A percentile compares a stretch with the other conserved stretches of the same genome.
phyloP scores from a whole-genome alignment of 1,140 invertebrate species.

The Drosophila cardini region DNA sequence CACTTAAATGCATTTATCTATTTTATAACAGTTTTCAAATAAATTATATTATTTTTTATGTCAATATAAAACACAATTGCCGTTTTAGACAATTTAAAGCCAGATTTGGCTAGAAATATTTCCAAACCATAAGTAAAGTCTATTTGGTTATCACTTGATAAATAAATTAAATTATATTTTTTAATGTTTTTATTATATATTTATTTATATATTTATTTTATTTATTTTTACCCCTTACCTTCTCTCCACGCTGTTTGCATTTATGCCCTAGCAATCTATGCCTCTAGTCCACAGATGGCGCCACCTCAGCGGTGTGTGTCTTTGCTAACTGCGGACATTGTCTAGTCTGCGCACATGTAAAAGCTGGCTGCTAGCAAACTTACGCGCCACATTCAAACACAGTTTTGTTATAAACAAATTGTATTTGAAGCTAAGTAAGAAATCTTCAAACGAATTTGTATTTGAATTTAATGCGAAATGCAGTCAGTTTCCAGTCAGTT shows the following conservation, averaged over 20 bases:
- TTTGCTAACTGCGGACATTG: constrained; percentile 7
- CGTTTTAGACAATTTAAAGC: too few relatives aligned
- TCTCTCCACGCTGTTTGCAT: neutral
- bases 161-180: neutral
- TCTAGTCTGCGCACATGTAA: neutral
- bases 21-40: constrained; percentile 15
- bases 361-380: constrained; percentile 21
- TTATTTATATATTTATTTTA: neutral
- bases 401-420: neutral
- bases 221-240: neutral
- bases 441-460: constrained; percentile 56
- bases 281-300: neutral
- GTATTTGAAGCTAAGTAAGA: too few relatives aligned
- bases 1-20: constrained; percentile 6
- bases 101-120: too few relatives aligned
- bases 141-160: neutral
- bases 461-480: constrained; percentile 41
- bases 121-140: too few relatives aligned
- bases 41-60: neutral
- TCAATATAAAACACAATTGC: neutral
- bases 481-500: constrained; percentile 49
- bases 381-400: neutral
- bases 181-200: neutral
- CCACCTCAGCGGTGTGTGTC: neutral
- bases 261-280: neutral